Evolutionary conservation across 2,797 vertebrate genomes (phyloP).

Genomic region (Podarcis lilfordi): DNA sequence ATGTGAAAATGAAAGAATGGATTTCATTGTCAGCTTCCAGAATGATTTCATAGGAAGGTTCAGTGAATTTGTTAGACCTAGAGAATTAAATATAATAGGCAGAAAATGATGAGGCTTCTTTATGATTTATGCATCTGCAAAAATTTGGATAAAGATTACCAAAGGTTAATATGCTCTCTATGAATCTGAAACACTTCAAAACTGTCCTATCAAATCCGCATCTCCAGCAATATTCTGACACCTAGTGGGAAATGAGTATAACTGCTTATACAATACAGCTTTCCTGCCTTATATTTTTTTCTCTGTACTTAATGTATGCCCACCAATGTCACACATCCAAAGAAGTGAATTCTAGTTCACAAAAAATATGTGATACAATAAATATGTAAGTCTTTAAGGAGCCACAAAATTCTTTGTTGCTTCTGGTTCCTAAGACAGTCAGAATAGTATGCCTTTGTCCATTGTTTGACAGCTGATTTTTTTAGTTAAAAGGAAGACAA

Average conservation of each 20-base stretch:
- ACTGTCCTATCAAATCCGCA: not conserved
- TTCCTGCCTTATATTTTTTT: not conserved
- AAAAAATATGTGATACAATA: not conserved
- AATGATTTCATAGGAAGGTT: conserved; percentile 55
- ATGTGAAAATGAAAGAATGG: conserved; percentile 33
- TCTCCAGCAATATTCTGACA: conserved; percentile 67
- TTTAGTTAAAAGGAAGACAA: not conserved
- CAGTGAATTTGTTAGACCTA: conserved; percentile 37
- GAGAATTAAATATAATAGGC: conserved; percentile 64
- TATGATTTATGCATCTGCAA: conserved; percentile 52
- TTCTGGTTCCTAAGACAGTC: not conserved
- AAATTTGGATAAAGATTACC: conserved; percentile 54
- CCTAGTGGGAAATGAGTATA: conserved; percentile 70
- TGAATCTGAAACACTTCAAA: conserved; percentile 35
- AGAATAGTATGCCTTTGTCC: not conserved
- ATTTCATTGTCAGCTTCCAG: conserved; percentile 55
- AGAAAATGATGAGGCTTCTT: conserved; percentile 49
- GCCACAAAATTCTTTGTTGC: not conserved
- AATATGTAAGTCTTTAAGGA: not conserved
- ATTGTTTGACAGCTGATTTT: not conserved
- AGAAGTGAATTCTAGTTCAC: not conserved
- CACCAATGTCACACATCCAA: not conserved
- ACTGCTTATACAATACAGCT: accelerated
- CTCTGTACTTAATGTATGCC: not conserved
- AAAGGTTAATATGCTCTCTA: conserved; percentile 57